phyloP scores from a whole-genome alignment of 2,113 vertebrate genomes.

The Tychaedon coryphoeus region DNA sequence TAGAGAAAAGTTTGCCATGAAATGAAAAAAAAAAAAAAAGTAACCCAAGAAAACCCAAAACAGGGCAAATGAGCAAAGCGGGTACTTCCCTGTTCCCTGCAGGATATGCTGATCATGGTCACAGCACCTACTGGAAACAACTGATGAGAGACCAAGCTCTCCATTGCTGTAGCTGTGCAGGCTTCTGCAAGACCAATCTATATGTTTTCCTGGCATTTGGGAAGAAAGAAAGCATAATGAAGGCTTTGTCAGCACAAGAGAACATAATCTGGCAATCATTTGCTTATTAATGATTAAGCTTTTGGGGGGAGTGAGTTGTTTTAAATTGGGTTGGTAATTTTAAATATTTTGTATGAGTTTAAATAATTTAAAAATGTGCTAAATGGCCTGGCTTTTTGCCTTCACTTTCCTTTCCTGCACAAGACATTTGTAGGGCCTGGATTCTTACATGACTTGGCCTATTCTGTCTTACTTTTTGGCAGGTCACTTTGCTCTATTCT shows the following conservation, averaged over 20 bases:
- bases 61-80: not conserved
- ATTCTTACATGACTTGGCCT: slow-evolving; percentile 35
- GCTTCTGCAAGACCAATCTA: not conserved
- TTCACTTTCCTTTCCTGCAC: not conserved
- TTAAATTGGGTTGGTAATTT: not conserved
- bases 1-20: not conserved
- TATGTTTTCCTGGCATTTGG: not conserved
- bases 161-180: not conserved
- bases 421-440: not conserved
- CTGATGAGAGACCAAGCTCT: not conserved
- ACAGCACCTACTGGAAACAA: not conserved
- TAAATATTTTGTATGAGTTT: not conserved
- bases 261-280: not conserved
- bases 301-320: not conserved
- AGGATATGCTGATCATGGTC: not conserved
- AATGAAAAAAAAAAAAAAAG: not conserved
- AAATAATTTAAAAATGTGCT: not conserved
- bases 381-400: not conserved
- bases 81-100: not conserved
- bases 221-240: not conserved
- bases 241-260: not conserved
- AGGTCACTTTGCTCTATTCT: slow-evolving; percentile 50
- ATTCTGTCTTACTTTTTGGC: slow-evolving; percentile 30
- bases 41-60: not conserved
- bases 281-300: not conserved